phyloP scores from a whole-genome alignment of 2,113 vertebrate genomes.

The Pteronura brasiliensis region DNA sequence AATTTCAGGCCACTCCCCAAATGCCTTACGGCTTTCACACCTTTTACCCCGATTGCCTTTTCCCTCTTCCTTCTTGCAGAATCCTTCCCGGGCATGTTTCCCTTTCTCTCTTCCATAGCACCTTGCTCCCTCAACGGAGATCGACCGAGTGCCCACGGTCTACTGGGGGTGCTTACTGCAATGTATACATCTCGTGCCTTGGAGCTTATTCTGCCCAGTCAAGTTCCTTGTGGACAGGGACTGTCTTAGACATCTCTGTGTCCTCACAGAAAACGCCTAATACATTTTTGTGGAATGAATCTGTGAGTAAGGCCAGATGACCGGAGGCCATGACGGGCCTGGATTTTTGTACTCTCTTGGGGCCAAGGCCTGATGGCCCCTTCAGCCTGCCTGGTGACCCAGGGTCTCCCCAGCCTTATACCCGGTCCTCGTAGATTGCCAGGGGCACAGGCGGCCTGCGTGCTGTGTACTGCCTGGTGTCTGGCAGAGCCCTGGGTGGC shows the following conservation, averaged over 20 bases:
- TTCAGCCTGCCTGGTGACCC: not conserved
- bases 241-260: not conserved
- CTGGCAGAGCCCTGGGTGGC: not conserved
- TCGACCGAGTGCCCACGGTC: not conserved
- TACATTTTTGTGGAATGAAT: not conserved
- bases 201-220: not conserved
- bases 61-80: not conserved
- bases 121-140: not conserved
- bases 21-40: not conserved
- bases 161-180: rapidly evolving
- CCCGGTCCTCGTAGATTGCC: rapidly evolving
- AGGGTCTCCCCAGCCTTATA: not conserved
- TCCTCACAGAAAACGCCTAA: not conserved
- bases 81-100: not conserved
- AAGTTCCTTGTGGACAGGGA: not conserved
- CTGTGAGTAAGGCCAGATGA: not conserved
- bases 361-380: not conserved
- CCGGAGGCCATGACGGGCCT: not conserved
- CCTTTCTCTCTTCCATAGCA: not conserved
- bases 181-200: too few species aligned
- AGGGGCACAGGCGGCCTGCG: not conserved
- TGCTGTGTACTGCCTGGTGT: not conserved
- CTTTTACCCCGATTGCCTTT: not conserved
- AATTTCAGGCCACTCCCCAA: not conserved
- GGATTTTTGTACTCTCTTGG: not conserved